A percentile compares a stretch with the other conserved stretches of the same genome.
Conservation (phyloP, 1,140 invertebrate genomes). For the Hycleus cichorii region DNA sequence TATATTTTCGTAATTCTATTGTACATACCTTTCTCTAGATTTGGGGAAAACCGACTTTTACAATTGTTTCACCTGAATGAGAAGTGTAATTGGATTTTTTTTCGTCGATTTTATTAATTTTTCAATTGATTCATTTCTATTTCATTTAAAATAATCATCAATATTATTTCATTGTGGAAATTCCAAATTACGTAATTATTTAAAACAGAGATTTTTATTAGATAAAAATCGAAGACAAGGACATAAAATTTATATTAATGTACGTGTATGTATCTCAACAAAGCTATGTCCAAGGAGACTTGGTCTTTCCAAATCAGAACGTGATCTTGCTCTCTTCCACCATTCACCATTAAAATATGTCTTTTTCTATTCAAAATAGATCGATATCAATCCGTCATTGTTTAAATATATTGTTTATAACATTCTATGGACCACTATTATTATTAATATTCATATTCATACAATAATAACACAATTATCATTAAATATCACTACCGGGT, state of each 20-base stretch:
- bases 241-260: not conserved
- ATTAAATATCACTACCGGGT: not conserved
- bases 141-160: not conserved
- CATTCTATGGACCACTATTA: not conserved
- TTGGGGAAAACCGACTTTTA: no score
- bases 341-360: not conserved
- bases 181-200: not conserved
- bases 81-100: no score
- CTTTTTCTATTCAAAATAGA: not conserved
- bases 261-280: not conserved
- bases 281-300: conserved; percentile 1
- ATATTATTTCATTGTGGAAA: not conserved
- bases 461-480: not conserved
- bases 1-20: no score
- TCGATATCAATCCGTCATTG: not conserved
- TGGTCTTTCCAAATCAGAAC: conserved; percentile 1
- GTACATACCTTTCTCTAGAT: no score
- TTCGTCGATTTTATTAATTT: no score
- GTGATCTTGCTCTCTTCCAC: not conserved
- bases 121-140: no score
- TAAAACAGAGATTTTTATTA: not conserved
- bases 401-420: not conserved
- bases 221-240: conserved; percentile 2
- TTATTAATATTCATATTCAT: conserved; percentile 1
- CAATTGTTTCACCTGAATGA: no score